Evolutionary conservation across 2,888 invertebrate genomes (phyloP).

Genomic region (Catocala nupta): DNA sequence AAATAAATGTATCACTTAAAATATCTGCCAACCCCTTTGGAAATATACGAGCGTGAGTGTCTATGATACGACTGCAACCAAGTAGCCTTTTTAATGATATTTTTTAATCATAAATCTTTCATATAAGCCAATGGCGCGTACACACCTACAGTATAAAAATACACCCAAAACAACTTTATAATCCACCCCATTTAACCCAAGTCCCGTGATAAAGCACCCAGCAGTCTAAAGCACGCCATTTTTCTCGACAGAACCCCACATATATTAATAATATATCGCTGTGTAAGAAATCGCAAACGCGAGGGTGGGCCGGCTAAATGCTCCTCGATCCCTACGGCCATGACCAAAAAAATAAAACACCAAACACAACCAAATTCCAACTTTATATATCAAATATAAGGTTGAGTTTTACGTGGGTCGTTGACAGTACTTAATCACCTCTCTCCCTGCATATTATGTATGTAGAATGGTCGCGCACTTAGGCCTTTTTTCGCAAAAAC

Average conservation of each 20-base stretch:
- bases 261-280: conserved; percentile 83
- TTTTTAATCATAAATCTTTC: too few relatives aligned
- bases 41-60: too few relatives aligned
- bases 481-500: conserved; percentile 77
- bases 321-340: conserved; percentile 74
- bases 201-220: conserved; percentile 67
- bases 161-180: conserved; percentile 33
- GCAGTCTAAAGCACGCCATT: conserved; percentile 72
- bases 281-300: conserved; percentile 82
- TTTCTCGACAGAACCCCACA: conserved; percentile 72
- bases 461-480: conserved; percentile 80
- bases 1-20: too few relatives aligned
- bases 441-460: conserved; percentile 78
- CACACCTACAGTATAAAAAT: neutral
- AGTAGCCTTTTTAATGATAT: too few relatives aligned
- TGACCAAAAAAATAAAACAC: conserved; percentile 65
- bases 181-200: conserved; percentile 47
- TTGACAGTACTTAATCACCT: conserved; percentile 76
- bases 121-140: too few relatives aligned
- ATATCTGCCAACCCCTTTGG: too few relatives aligned
- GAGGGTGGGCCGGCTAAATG: conserved; percentile 79
- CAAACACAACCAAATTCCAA: conserved; percentile 47
- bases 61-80: too few relatives aligned
- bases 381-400: conserved; percentile 41
- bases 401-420: conserved; percentile 52